Conservation (phyloP, 23 tunicate species). For the Botrylloides violaceus region DNA sequence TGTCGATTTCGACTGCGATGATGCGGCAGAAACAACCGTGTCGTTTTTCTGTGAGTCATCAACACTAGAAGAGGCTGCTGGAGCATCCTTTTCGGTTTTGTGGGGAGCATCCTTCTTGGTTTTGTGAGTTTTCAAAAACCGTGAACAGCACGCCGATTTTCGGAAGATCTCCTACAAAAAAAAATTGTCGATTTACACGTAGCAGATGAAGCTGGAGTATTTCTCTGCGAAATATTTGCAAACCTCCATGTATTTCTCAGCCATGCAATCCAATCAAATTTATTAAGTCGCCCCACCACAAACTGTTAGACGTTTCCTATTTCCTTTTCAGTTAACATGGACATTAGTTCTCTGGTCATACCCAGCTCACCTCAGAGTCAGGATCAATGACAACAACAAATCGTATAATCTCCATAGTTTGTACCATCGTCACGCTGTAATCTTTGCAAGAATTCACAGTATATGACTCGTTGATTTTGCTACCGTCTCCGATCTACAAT, state of each 20-base stretch:
- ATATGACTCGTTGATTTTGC: no score
- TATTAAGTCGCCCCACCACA: no score
- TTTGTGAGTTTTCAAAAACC: conserved; percentile 10
- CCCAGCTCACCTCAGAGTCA: conserved; percentile 11
- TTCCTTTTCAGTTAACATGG: no score
- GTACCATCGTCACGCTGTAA: neutral
- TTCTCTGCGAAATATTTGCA: no score
- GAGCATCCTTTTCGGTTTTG: neutral
- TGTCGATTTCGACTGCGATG: neutral
- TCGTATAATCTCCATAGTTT: conserved; percentile 1
- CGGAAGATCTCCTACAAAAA: conserved; percentile 2
- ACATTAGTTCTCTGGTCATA: no score
- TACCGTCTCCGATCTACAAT: no score
- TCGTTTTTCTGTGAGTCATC: neutral
- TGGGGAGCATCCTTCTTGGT: neutral
- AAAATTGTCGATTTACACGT: no score
- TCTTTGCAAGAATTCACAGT: neutral
- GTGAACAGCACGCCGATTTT: conserved; percentile 17
- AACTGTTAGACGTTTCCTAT: no score
- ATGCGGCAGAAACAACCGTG: neutral
- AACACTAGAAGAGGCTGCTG: neutral
- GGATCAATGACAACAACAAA: conserved; percentile 2
- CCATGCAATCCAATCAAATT: no score
- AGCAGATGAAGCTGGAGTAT: no score
- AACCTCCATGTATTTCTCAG: no score